Conservation (phyloP, 2,113 vertebrate species). For the Narcine bancroftii region DNA sequence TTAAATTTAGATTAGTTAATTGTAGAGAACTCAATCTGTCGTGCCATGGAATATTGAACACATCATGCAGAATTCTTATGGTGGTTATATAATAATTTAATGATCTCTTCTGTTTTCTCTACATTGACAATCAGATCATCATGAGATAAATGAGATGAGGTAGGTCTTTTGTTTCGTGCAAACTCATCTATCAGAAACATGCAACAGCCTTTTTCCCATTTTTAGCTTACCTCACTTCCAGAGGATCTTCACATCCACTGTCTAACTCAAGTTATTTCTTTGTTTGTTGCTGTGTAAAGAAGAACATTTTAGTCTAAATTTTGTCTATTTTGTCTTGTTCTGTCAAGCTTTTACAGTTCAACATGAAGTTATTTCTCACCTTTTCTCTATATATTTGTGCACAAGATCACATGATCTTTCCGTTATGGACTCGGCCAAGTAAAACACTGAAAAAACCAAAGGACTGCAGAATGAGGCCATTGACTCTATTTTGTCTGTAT, state of each 20-base stretch:
- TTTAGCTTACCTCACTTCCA: background rate
- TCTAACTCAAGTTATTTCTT: background rate
- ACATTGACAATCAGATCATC: background rate
- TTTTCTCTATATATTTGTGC: background rate
- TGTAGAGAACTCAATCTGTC: too few species aligned
- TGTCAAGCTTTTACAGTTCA: background rate
- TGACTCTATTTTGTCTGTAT: background rate
- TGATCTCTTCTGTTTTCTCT: background rate
- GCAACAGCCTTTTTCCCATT: background rate
- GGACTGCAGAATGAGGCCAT: background rate
- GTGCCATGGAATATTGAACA: background rate
- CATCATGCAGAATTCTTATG: background rate
- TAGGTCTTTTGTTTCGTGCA: background rate
- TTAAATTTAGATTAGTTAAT: background rate
- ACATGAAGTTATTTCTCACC: background rate
- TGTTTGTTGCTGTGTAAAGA: background rate
- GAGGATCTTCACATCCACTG: background rate
- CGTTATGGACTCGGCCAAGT: too few species aligned
- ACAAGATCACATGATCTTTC: background rate
- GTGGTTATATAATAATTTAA: background rate
- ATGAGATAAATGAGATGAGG: constrained; percentile 3
- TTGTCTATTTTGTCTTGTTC: background rate
- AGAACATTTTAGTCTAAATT: background rate
- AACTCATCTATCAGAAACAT: background rate
- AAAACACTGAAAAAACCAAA: background rate